Conservation (phyloP, 2,113 vertebrate genomes). For the Chelonoidis abingdonii region DNA sequence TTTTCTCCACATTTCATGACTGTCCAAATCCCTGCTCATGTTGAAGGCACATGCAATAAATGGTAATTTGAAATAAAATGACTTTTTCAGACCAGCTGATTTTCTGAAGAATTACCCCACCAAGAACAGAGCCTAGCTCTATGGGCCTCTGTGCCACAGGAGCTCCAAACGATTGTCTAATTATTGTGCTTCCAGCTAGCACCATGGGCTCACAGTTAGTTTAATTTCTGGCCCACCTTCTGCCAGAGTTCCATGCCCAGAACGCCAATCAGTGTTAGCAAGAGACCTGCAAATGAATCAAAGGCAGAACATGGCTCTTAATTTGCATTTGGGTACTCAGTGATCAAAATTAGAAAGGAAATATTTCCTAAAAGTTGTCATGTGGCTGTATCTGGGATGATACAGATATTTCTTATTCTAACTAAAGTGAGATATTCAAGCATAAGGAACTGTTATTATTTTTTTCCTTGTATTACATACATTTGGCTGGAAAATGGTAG, state of each 20-base stretch:
- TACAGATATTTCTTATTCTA: background rate
- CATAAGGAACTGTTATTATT: background rate
- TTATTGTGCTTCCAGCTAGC: too few relatives aligned
- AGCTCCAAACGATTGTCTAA: background rate
- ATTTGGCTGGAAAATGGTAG: background rate
- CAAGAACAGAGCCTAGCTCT: background rate
- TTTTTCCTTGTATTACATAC: background rate
- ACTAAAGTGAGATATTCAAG: background rate
- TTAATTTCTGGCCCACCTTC: background rate
- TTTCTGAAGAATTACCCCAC: background rate
- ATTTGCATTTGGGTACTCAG: background rate
- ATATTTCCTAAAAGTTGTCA: background rate
- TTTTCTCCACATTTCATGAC: too few relatives aligned
- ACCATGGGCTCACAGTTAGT: background rate
- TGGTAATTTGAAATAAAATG: too few relatives aligned
- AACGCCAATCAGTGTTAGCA: background rate
- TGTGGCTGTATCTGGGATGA: background rate
- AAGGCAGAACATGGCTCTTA: background rate
- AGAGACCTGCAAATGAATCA: background rate
- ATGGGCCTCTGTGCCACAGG: too few relatives aligned
- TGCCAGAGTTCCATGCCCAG: background rate
- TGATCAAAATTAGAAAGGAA: background rate
- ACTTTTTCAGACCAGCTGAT: too few relatives aligned
- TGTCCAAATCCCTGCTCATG: too few relatives aligned
- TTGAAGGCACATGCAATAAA: too few relatives aligned